Percentiles rank a stretch among this genome's conserved stretches.
phyloP scores from a whole-genome alignment of 1,140 invertebrate genomes.

The Drosophila mayri region DNA sequence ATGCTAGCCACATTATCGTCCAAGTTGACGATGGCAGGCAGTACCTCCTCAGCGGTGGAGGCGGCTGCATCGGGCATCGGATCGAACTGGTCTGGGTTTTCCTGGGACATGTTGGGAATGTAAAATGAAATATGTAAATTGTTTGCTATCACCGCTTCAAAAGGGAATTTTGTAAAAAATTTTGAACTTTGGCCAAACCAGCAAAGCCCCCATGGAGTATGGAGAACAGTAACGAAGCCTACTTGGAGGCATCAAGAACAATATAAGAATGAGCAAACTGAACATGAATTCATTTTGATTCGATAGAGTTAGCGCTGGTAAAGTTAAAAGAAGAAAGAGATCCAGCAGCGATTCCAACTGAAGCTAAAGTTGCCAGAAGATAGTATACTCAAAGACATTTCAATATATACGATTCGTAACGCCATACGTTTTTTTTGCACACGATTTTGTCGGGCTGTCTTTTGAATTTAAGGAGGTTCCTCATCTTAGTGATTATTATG shows the following conservation, averaged over 20 bases:
- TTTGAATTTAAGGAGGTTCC: too few species aligned
- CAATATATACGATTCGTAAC: too few species aligned
- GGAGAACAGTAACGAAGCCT: neutral
- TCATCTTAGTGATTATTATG: too few species aligned
- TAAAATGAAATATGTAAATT: neutral
- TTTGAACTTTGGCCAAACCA: neutral
- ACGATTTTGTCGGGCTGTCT: too few species aligned
- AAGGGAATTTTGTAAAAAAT: neutral
- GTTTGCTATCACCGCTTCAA: neutral
- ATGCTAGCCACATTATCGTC: neutral
- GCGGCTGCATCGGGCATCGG: neutral
- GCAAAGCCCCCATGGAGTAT: neutral
- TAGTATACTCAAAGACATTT: too few species aligned
- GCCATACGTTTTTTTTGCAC: too few species aligned
- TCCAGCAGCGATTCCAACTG: neutral
- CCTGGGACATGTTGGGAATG: neutral
- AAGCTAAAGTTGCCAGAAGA: neutral
- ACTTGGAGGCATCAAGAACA: neutral
- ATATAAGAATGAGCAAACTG: too few species aligned
- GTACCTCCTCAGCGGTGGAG: too few species aligned
- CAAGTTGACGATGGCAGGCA: neutral
- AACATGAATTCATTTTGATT: neutral
- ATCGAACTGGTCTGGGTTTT: neutral
- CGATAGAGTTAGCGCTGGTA: neutral
- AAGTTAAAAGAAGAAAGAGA: neutral